Conservation (phyloP, 2,888 invertebrate genomes). For the Trissoscelio sp. region DNA sequence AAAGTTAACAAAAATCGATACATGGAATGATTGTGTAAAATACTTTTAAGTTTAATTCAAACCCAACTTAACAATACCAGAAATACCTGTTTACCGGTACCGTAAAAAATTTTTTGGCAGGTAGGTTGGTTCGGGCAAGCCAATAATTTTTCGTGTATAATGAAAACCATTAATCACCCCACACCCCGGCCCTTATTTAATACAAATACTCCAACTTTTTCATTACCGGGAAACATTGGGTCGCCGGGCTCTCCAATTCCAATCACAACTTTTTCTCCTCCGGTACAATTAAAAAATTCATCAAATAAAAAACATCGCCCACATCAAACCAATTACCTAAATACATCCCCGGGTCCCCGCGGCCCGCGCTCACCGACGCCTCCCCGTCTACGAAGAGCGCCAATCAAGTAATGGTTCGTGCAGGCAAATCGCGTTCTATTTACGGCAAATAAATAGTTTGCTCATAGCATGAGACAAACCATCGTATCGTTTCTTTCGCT, state of each 20-base stretch:
- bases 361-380: not conserved
- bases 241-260: not conserved
- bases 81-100: not conserved
- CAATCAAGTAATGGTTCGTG: constrained; percentile 42
- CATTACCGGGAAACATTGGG: constrained; percentile 11
- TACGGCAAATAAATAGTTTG: constrained; percentile 42
- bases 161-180: constrained; percentile 25
- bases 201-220: constrained; percentile 29
- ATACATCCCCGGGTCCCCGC: constrained; percentile 9
- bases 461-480: constrained; percentile 6
- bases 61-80: not conserved
- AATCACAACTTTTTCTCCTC: constrained; percentile 34
- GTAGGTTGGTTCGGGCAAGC: not conserved
- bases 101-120: not conserved
- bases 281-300: constrained; percentile 44
- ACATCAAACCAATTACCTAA: constrained; percentile 51
- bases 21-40: too few relatives aligned
- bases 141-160: constrained; percentile 1
- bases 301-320: constrained; percentile 39
- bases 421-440: constrained; percentile 39
- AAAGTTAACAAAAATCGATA: too few relatives aligned
- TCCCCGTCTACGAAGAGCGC: constrained; percentile 1
- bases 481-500: not conserved
- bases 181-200: constrained; percentile 11
- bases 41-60: not conserved